These are phyloP conservation scores for Cyprinus carpio DNA, from an alignment of 2,113 vertebrate genomes.

Conservation along the genomic window DNA sequence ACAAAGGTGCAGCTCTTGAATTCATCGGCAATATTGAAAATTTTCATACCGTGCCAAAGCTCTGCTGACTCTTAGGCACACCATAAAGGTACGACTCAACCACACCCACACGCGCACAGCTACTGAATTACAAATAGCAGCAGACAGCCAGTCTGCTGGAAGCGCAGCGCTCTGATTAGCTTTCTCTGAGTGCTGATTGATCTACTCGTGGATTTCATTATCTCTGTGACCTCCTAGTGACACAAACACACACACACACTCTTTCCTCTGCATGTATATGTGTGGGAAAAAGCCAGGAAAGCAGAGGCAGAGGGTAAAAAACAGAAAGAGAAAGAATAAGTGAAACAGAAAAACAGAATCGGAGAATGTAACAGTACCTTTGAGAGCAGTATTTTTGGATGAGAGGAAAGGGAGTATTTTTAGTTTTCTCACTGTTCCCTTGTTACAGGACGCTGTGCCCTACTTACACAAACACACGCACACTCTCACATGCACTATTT, in stretches of 20 bases:
- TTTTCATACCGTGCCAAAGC: background rate
- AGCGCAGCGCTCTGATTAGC: conserved; percentile 34
- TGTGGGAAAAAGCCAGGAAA: background rate
- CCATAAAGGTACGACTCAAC: conserved; percentile 3
- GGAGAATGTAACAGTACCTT: conserved; percentile 35
- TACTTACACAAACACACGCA: conserved; percentile 49
- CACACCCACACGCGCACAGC: conserved; percentile 1
- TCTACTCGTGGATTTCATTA: conserved; percentile 40
- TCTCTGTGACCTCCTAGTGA: conserved; percentile 31
- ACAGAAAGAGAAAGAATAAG: conserved; percentile 11
- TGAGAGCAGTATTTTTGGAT: conserved; percentile 50
- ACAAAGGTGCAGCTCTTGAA: background rate
- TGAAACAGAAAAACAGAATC: conserved; percentile 21
- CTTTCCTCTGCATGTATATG: background rate
- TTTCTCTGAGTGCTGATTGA: conserved; percentile 41
- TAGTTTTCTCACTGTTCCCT: conserved; percentile 46
- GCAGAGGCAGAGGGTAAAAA: conserved; percentile 7
- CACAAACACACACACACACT: background rate
- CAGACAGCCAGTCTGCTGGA: conserved; percentile 42
- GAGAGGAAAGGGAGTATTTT: conserved; percentile 47
- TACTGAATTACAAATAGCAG: conserved; percentile 30
- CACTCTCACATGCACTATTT: conserved; percentile 3
- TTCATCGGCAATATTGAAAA: background rate
- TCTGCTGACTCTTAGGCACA: conserved; percentile 19
- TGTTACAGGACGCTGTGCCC: conserved; percentile 50